Evolutionary conservation across 1,140 invertebrate species (phyloP), one percentile per base, ranked within the genome.

Genomic region (Oscheius sp.): DNA sequence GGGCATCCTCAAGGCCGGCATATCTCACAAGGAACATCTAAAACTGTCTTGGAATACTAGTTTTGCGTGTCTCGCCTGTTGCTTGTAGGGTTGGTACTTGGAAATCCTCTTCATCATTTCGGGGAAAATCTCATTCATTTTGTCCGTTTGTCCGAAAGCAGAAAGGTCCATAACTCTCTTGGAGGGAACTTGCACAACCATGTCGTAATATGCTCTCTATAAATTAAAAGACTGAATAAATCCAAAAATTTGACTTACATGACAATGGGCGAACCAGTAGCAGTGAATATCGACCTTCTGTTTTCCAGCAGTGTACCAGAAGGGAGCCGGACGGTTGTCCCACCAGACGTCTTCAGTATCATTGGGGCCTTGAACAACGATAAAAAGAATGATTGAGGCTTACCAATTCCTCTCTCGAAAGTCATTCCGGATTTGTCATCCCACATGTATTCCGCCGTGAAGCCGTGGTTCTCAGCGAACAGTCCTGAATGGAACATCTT

Each of bases 251-350:
- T n/a, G 1, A 67, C 76, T 68, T 71, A 85, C 81, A 75, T 83
- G 83, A 49, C 81, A 83, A 42, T 74, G 77, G n/a, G 76, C 66
- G 65, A 84, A 83, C 77, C 78, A 83, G 71, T 85, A 85, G 63
- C 81, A 83, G 52, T 84, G 78, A 42, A 83, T 81, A 63, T 83
- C 81, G 34, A 82, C 81, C 10, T 55, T 36, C 20, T 75, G 73
- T 68, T 85, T 83, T 34, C 81, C 81, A 62, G 80, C 81, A 1
- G 82, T 83, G 58, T 83, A 83, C 82, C 82, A 82, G 29, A 81
- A 63, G 28, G 77, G 81, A 18, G 73, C 78, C 18, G 80, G 77
- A 13, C 64, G 63, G 31, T 64, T 74, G 10, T 63, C 64, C 82
- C 79, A 82, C 82, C 82, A 82, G 18, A 72, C 59, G 35, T 82